A percentile compares a stretch with the other conserved stretches of the same genome.
Evolutionary conservation across 2,113 vertebrate genomes (phyloP).

Genomic region (Tricholaema leucomelas): DNA sequence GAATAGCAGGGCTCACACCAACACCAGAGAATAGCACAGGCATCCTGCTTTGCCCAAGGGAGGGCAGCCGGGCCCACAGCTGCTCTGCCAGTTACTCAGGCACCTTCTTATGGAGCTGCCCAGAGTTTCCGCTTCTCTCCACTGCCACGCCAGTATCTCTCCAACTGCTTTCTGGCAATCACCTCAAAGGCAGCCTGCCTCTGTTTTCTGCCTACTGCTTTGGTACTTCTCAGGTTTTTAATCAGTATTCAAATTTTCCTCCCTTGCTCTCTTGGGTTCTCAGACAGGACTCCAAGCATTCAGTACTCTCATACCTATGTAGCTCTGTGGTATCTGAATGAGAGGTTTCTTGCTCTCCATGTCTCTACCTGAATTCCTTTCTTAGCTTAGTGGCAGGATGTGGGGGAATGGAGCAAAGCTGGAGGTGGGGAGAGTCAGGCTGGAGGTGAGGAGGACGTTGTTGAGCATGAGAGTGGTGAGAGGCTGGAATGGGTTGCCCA

Average conservation of each 20-base stretch:
- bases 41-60: rapidly evolving
- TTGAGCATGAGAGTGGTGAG: no score
- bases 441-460: no score
- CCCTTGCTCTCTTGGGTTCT: background rate
- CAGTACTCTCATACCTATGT: background rate
- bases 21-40: background rate
- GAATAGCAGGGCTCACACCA: background rate
- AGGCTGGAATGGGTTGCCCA: no score
- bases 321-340: background rate
- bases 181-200: background rate
- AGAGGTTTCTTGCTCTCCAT: background rate
- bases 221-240: background rate
- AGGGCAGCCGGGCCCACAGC: background rate
- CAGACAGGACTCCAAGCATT: background rate
- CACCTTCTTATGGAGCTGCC: background rate
- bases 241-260: background rate
- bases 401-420: no score
- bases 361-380: background rate
- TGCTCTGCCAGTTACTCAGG: background rate
- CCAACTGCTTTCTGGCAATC: background rate
- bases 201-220: background rate
- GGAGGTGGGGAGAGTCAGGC: no score
- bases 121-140: background rate
- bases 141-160: background rate
- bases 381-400: no score